A percentile compares a stretch with the other conserved stretches of the same genome.
These are phyloP conservation scores for Tillus elongatus DNA, from an alignment of 2,888 invertebrate species.

Conservation along the genomic window DNA sequence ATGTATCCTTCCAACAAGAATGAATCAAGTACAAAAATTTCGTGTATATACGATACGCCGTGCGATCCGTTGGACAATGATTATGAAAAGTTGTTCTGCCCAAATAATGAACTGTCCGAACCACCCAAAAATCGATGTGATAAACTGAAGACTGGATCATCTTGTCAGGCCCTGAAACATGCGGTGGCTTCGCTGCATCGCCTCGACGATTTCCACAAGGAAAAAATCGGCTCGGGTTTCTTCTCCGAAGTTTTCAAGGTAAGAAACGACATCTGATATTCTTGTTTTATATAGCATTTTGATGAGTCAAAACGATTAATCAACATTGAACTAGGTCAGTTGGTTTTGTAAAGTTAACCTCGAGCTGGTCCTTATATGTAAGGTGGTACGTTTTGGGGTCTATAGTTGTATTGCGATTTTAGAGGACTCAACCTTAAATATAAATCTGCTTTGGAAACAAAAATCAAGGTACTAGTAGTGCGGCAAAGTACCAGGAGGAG, in stretches of 20 bases:
- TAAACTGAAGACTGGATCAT: slow-evolving; percentile 59
- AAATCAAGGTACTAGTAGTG: too few relatives aligned
- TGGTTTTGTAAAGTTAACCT: too few relatives aligned
- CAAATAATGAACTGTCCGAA: slow-evolving; percentile 40
- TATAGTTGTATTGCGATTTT: too few relatives aligned
- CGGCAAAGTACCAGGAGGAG: too few relatives aligned
- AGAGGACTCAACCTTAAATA: too few relatives aligned
- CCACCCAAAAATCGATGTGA: slow-evolving; percentile 40
- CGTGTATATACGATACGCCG: slow-evolving; percentile 40
- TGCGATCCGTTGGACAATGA: slow-evolving; percentile 39
- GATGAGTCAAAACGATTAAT: too few relatives aligned
- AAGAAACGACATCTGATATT: too few relatives aligned
- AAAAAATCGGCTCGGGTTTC: slow-evolving; percentile 91
- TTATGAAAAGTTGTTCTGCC: slow-evolving; percentile 38
- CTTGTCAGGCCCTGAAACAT: slow-evolving; percentile 82
- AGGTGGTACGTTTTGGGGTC: too few relatives aligned
- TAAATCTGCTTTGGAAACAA: too few relatives aligned
- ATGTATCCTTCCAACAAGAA: slow-evolving; percentile 34
- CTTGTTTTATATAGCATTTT: too few relatives aligned
- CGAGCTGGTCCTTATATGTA: too few relatives aligned
- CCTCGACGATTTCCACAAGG: slow-evolving; percentile 86
- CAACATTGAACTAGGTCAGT: too few relatives aligned
- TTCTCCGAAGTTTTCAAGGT: slow-evolving; percentile 98
- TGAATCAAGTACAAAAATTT: slow-evolving; percentile 30
- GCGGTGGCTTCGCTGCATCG: slow-evolving; percentile 88